Evolutionary conservation across 1,140 invertebrate genomes (phyloP), one percentile per base, ranked within the genome.

Genomic region (Semibalanus balanoides): DNA sequence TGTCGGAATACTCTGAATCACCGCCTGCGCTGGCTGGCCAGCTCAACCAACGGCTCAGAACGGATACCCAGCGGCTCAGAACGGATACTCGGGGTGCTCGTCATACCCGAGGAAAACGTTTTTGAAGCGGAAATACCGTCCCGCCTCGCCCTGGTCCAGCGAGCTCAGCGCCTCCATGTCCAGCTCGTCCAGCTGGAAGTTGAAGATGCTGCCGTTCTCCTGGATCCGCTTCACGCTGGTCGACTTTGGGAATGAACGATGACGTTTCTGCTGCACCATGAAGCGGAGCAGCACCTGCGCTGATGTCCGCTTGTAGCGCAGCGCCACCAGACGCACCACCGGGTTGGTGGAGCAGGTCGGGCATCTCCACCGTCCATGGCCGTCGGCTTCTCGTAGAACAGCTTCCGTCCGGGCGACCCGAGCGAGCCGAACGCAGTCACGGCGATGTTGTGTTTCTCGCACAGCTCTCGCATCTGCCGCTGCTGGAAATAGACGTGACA

Each of bases 41-140:
- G n/a, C n/a, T n/a, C n/a, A n/a, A n/a, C n/a, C n/a, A n/a, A n/a
- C n/a, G n/a, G n/a, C n/a, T n/a, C n/a, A n/a, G n/a, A n/a, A n/a
- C n/a, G n/a, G n/a, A n/a, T n/a, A n/a, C n/a, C n/a, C n/a, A n/a
- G n/a, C 35, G 35, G 35, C 35, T 40, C 35, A 40, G 35, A 40
- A 40, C 35, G 35, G 35, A 40, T 40, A 40, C 35, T 70, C 69
- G 25, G 69, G 69, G 28, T 70, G 69, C 3, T 72, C n/a, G 31
- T 40, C 3, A 28, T 30, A 76, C 70, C 76, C 76, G 0, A 30
- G 69, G 30, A 76, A 73, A 19, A 0, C 29, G n/a, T 70, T 27
- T 5, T 22, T 3, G 75, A 91, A 91, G 81, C 90, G 87, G 79
- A 90, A 88, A 14, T 91, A 85, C 51, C 89, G 84, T 40, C 86